Base-by-base conservation (phyloP, 2,113 vertebrate species). In the Toxotes jaculatrix region DNA sequence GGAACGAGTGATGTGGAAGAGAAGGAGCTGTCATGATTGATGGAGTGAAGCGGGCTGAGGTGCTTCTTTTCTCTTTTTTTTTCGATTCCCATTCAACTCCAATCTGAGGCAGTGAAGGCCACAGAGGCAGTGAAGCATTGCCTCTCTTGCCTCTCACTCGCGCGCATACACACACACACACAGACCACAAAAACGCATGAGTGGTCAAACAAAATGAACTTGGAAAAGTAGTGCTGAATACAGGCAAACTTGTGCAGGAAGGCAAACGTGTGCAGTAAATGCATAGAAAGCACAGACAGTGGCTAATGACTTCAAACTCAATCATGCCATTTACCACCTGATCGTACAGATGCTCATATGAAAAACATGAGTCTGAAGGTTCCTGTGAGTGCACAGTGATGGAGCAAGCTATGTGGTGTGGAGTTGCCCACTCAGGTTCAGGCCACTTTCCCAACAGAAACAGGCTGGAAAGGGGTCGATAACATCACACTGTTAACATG, bases 1-100 rank as follows among this genome's bases (percentile, higher is more conserved):
- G 71, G 71, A 71, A 68, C 77, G 74, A 85, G 88, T 86, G 90
- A 92, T 87, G 87, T 85, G 92, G 91, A 88, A 89, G 90, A 89
- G 90, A 92, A 90, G 87, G 83, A 89, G 90, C 91, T 91, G 90
- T 91, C 89, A 89, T 90, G 88, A 91, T 90, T 93, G 93, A 94
- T 92, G 86, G 92, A 93, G 90, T 86, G 91, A 91, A 89, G 92
- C 79, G 61, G 78, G 84, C 86, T 84, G 89, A 92, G 89, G 89
- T 90, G 88, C 87, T 91, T 80, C 87, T 86, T 84, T 89, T 84
- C 81, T 80, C 59, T 79, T 57, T 78, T 66, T 27, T 55, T 65
- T 36, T 40, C 47, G 9, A 74, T 86, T 90, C 80, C 83, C 83
- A 90, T 91, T 92, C 84, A 86, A 84, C 87, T 88, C 79, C 92